Evolutionary conservation across 2,888 invertebrate species (phyloP), one percentile per base, ranked within the genome.

Genomic region (Teleogryllus oceanicus): DNA sequence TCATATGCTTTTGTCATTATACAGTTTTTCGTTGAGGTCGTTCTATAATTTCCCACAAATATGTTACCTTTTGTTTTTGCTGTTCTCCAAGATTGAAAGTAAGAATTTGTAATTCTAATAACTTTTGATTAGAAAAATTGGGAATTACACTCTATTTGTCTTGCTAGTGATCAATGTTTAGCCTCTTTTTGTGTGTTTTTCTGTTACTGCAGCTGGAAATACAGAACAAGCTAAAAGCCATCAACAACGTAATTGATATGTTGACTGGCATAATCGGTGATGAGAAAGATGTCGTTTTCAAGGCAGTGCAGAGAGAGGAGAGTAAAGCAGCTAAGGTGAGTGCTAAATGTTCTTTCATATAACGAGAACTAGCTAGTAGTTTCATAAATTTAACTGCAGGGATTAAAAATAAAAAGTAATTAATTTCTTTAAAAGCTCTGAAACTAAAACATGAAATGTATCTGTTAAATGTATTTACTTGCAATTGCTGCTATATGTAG

Each of bases 181-280:
- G 62, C 62, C 4, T 62, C n/a, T 62, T 3, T 13, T 18, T 62
- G 13, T 62, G 62, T 62, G 62, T 82, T 82, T 75, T 83, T 80
- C 82, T 84, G 85, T 81, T 81, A 83, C 87, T 87, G 81, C 89
- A 94, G 94, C 90, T 92, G 86, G 94, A 94, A 89, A 92, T 94
- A 84, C 92, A 92, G 87, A 92, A 91, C 85, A 93, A 94, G 88
- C 88, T 93, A 88, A 93, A 93, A 88, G 94, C 95, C 0, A 94
- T 95, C 86, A 92, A 92, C 87, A 94, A 94, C 87, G 95, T 96
- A 37, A 94, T 96, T 85, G 95, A 95, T 85, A 95, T 95, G 94
- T 89, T 96, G 84, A 93, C 93, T 81, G 93, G 93, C 62, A 94
- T 96, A 85, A 94, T 96, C 84, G 94, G 94, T 1, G 94, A 94